Evolutionary conservation across 1,140 invertebrate genomes (phyloP).

Genomic region (Andricus grossulariae): DNA sequence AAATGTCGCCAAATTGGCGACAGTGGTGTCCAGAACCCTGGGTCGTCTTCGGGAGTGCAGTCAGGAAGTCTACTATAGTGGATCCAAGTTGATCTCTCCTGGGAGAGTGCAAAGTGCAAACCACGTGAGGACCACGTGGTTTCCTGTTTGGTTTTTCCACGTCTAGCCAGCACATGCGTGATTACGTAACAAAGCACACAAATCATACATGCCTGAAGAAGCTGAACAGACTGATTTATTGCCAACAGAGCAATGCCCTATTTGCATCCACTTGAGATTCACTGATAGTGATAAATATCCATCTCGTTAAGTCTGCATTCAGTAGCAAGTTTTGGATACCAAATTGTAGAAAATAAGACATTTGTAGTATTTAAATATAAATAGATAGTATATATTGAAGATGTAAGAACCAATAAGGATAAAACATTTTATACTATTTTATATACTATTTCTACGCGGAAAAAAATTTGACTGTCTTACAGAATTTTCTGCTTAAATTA

Average conservation of each 20-base stretch:
- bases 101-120: constrained; percentile 33
- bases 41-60: neutral
- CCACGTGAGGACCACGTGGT: constrained; percentile 71
- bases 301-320: neutral
- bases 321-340: neutral
- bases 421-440: no score
- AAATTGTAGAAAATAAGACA: neutral
- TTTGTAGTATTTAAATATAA: no score
- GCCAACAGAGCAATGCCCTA: constrained; percentile 61
- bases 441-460: no score
- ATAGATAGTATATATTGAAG: no score
- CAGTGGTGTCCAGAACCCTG: constrained; percentile 9
- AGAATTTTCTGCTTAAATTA: no score
- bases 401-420: no score
- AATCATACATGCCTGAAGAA: constrained; percentile 68
- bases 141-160: constrained; percentile 72
- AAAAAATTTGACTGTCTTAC: no score
- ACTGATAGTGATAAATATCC: neutral
- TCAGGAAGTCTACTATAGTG: constrained; percentile 2
- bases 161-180: constrained; percentile 70
- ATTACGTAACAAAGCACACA: constrained; percentile 69
- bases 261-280: constrained; percentile 51
- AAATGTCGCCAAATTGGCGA: constrained; percentile 30
- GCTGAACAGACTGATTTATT: constrained; percentile 72
- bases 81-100: neutral